These are phyloP conservation scores for Cotesia typhae DNA, from an alignment of 1,140 invertebrate genomes.

Conservation along the genomic window DNA sequence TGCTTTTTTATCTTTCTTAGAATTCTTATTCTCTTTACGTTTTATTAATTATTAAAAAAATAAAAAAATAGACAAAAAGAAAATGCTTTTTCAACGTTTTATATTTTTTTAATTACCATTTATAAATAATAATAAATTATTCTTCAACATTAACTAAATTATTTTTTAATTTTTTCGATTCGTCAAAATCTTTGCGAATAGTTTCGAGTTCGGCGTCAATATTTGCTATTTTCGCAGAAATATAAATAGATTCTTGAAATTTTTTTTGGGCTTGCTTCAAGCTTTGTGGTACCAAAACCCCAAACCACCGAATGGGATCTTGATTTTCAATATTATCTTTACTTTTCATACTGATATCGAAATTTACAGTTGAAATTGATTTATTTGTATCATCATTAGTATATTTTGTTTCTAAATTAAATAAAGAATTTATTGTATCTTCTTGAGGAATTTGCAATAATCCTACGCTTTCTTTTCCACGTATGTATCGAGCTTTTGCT, in stretches of 20 bases:
- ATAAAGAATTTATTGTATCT: constrained; percentile 58
- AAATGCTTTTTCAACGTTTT: neutral
- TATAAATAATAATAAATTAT: neutral
- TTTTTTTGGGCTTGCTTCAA: constrained; percentile 73
- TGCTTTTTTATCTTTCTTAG: too few relatives aligned
- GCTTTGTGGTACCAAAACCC: constrained; percentile 76
- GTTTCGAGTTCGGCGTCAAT: constrained; percentile 67
- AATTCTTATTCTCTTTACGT: too few relatives aligned
- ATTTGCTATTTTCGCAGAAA: constrained; percentile 72
- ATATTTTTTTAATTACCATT: neutral
- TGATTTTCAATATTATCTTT: constrained; percentile 57
- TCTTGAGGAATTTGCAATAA: constrained; percentile 73
- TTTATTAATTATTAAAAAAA: neutral
- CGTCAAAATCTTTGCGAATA: constrained; percentile 44
- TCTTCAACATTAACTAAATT: constrained; percentile 6
- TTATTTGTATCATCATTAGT: constrained; percentile 57
- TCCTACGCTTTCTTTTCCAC: constrained; percentile 74
- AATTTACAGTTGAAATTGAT: constrained; percentile 40
- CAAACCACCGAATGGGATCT: constrained; percentile 80
- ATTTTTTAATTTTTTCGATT: constrained; percentile 43
- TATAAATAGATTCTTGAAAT: constrained; percentile 73
- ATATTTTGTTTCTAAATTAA: constrained; percentile 68
- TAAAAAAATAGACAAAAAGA: constrained; percentile 1
- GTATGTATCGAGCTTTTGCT: constrained; percentile 77
- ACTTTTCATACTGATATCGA: constrained; percentile 59